Evolutionary conservation across 23 tunicate species (phyloP).

Genomic region (Trididemnum clinides): DNA sequence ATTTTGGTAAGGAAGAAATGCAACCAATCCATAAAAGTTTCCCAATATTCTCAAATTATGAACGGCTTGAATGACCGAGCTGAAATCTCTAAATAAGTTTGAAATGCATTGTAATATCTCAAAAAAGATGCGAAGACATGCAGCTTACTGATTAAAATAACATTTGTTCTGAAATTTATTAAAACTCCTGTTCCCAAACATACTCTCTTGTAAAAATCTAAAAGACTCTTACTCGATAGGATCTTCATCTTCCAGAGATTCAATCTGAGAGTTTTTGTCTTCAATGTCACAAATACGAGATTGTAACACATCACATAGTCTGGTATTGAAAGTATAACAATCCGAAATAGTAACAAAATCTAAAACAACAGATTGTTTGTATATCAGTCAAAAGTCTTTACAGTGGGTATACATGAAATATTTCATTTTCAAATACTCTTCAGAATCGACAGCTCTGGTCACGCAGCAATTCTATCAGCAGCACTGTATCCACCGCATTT

Average conservation of each 20-base stretch:
- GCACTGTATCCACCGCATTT: too few relatives aligned
- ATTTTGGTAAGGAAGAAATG: constrained; percentile 34
- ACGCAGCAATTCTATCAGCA: too few relatives aligned
- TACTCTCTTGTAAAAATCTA: too few relatives aligned
- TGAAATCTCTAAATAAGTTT: background rate
- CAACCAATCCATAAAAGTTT: constrained; percentile 47
- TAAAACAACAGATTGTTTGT: background rate
- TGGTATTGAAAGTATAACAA: constrained; percentile 43
- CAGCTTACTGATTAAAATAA: too few relatives aligned
- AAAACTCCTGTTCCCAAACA: too few relatives aligned
- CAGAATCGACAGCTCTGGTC: too few relatives aligned
- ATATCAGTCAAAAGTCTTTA: too few relatives aligned
- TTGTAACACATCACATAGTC: constrained; percentile 49
- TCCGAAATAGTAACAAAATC: constrained; percentile 53
- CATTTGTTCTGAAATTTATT: too few relatives aligned
- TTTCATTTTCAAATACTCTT: too few relatives aligned
- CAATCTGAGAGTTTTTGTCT: constrained; percentile 22
- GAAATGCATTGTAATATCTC: too few relatives aligned
- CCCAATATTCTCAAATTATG: constrained; percentile 48
- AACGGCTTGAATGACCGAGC: constrained; percentile 16
- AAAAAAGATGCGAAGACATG: too few relatives aligned
- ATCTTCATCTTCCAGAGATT: background rate
- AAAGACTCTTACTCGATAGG: background rate
- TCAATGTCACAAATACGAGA: constrained; percentile 48
- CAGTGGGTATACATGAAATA: too few relatives aligned